Base-by-base conservation (phyloP, 1,140 invertebrate genomes). In the Euschistus heros region DNA sequence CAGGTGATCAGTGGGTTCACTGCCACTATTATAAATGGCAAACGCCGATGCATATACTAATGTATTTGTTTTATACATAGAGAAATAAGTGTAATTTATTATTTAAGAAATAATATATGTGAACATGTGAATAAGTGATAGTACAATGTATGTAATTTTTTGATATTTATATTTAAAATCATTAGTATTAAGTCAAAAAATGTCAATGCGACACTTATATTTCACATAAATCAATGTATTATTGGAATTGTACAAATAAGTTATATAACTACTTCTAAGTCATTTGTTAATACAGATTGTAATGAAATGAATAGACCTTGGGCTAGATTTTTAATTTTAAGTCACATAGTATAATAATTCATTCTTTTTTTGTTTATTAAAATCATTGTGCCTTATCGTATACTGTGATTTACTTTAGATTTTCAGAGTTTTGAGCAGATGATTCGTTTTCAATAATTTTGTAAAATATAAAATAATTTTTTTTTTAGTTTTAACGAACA, bases 371-470 rank as follows among this genome's bases (percentile, higher is more conserved):
- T 22, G n/a, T 50, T 10, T 50, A 20, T 20, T 18, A 50, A 50
- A 20, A 50, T 20, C 47, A 50, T 50, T 18, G 47, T 50, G 47
- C 47, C 47, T 50, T 50, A 22, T 20, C n/a, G 47, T 20, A 50
- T 50, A 20, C 47, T 50, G 47, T 50, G 47, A 50, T 50, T 50
- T 50, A 50, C 22, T 18, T 50, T 50, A 50, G 47, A 22, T 50
- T 50, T 50, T 50, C 47, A 37, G 33, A 37, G 13, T 37, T 10
- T 37, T 37, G 33, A 37, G 33, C 33, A 37, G 33, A 37, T 37
- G 8, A 37, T 37, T 37, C 13, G 3, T 37, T 37, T 37, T 37
- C 6, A 37, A 37, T 37, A 37, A 37, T 37, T 37, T 6, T 37
- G 33, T 37, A 37, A 37, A 37, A 37, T 37, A 37, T 10, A 37